phyloP scores from a whole-genome alignment of 2,888 invertebrate genomes.

The Apantesis nais region DNA sequence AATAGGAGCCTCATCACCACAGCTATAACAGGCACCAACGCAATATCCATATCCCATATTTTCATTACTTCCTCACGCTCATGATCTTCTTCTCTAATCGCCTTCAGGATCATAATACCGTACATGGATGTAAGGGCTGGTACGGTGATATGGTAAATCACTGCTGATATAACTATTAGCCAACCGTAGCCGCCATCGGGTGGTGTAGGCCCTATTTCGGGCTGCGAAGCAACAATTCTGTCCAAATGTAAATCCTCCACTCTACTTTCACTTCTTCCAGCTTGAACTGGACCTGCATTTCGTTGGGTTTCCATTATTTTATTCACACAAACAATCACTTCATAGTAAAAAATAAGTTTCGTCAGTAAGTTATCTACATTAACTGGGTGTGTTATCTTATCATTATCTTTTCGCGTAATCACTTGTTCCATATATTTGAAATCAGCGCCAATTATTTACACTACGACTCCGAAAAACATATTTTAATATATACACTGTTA shows the following conservation, averaged over 20 bases:
- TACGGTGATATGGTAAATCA: constrained; percentile 87
- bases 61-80: constrained; percentile 68
- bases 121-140: constrained; percentile 84
- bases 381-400: constrained; percentile 80
- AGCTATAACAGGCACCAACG: constrained; percentile 86
- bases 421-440: constrained; percentile 76
- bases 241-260: constrained; percentile 83
- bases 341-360: constrained; percentile 68
- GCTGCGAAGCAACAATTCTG: constrained; percentile 86
- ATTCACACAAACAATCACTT: constrained; percentile 69
- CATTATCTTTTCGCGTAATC: constrained; percentile 77
- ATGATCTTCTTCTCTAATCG: constrained; percentile 77
- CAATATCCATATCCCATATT: constrained; percentile 86
- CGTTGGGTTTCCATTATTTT: constrained; percentile 68
- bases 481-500: constrained; percentile 22
- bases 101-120: constrained; percentile 83
- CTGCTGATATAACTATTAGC: constrained; percentile 86
- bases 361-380: constrained; percentile 69
- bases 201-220: constrained; percentile 88
- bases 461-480: constrained; percentile 18
- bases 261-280: constrained; percentile 57
- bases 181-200: constrained; percentile 89
- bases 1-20: constrained; percentile 83
- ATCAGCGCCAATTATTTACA: constrained; percentile 63
- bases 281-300: constrained; percentile 47